Conservation (phyloP, 2,797 vertebrate genomes). For the Chanos chanos region DNA sequence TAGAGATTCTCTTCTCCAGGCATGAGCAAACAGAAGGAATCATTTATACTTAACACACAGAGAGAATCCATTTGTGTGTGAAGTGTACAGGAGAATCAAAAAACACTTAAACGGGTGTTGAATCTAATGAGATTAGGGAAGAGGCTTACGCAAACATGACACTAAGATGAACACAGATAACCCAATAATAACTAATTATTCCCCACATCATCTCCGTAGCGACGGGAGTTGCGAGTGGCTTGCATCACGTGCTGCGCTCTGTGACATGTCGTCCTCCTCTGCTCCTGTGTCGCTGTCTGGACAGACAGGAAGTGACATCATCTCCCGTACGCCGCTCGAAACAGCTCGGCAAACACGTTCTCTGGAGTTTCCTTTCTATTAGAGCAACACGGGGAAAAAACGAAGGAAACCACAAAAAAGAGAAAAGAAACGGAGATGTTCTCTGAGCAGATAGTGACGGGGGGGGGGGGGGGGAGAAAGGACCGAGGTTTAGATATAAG, state of each 20-base stretch:
- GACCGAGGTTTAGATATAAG: constrained; percentile 5
- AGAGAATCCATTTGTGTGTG: constrained; percentile 68
- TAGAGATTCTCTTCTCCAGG: neutral
- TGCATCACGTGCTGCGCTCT: constrained; percentile 50
- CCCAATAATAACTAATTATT: constrained; percentile 72
- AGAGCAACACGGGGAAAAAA: constrained; percentile 5
- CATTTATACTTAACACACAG: constrained; percentile 48
- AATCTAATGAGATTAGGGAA: constrained; percentile 75
- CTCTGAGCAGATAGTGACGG: constrained; percentile 1
- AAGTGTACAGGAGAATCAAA: constrained; percentile 62
- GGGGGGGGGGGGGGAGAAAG: neutral
- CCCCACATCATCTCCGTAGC: constrained; percentile 58
- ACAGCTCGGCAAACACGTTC: no score
- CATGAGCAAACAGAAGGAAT: constrained; percentile 33
- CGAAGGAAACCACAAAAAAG: neutral
- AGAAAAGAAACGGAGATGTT: constrained; percentile 5
- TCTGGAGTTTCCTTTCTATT: constrained; percentile 12
- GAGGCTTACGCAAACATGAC: constrained; percentile 66
- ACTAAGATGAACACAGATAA: constrained; percentile 71
- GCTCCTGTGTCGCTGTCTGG: neutral
- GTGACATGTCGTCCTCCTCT: constrained; percentile 30
- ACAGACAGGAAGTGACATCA: neutral
- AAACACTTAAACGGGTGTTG: constrained; percentile 73
- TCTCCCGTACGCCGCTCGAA: no score
- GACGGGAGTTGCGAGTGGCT: constrained; percentile 50